Evolutionary conservation across 1,140 invertebrate genomes (phyloP), one percentile per base, ranked within the genome.

Genomic region (Brachionus sp.): DNA sequence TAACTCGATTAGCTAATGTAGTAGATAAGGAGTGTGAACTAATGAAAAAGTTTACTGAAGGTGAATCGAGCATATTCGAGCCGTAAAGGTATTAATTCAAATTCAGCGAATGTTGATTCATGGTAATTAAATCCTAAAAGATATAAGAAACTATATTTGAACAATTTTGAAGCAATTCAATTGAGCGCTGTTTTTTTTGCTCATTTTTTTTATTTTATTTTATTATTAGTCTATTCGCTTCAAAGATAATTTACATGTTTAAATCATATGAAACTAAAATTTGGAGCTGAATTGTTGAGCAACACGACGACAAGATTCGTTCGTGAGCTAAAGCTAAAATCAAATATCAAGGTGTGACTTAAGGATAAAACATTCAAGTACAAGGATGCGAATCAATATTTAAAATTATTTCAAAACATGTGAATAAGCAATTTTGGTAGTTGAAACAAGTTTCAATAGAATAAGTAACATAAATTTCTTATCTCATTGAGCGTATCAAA

Each of bases 401-500:
- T 33, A 2, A 64, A 16, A 66, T 33, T 23, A 3, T 66, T 33
- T 66, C 2, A 66, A 37, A 39, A 19, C 66, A 39, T 70, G 66
- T 39, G 35, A 70, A 70, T 70, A 70, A 70, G 66, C 66, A 70
- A 6, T 70, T 70, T 66, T 66, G 10, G 23, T 35, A 75, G 9
- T 75, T 70, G 35, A 44, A 70, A 70, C 37, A 37, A 70, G 33
- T 39, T 70, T 70, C 66, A 70, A 70, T 39, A 70, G 33, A 70
- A 37, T 75, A 46, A 13, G 23, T 46, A 46, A 75, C 19, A 46
- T 25, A 46, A 37, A 37, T 70, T 75, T 75, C 70, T 75, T 75
- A 75, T 75, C 70, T 75, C 42, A 75, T 29, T 75, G 46, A 75
- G 39, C 70, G 70, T 75, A 75, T 75, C 70, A 75, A 75, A 75